phyloP scores from a whole-genome alignment of 2,113 vertebrate genomes.

The Tragelaphus strepsiceros region DNA sequence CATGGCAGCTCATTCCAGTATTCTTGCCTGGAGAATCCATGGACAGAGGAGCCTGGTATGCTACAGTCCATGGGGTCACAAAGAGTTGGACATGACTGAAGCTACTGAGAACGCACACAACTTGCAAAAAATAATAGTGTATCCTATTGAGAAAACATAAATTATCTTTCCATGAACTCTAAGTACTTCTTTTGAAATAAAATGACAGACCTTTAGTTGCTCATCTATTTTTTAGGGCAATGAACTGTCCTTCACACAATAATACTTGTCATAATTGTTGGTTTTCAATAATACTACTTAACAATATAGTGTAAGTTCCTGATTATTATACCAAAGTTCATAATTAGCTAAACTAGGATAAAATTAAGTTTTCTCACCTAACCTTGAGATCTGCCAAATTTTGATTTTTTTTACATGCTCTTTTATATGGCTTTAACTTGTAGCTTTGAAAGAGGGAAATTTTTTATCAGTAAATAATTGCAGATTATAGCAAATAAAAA shows the following conservation, averaged over 20 bases:
- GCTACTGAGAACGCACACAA: neutral
- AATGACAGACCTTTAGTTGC: neutral
- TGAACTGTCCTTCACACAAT: neutral
- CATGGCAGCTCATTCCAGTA: neutral
- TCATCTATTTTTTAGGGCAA: neutral
- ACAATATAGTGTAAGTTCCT: neutral
- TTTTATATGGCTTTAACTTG: neutral
- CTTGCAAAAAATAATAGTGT: neutral
- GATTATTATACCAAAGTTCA: neutral
- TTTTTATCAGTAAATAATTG: neutral
- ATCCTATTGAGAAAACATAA: slow-evolving; percentile 20
- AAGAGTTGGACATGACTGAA: neutral
- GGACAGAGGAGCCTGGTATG: neutral
- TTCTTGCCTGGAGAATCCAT: neutral
- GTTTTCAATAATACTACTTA: slow-evolving; percentile 15
- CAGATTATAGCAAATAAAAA: neutral
- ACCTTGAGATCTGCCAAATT: neutral
- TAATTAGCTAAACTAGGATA: neutral
- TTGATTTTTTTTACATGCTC: neutral
- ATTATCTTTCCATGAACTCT: neutral
- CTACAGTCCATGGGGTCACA: neutral
- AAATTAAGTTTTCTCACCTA: slow-evolving; percentile 1
- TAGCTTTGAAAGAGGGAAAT: neutral
- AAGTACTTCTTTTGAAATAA: slow-evolving; percentile 3
- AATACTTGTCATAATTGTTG: neutral